Percentiles rank a stretch among this genome's conserved stretches.
phyloP scores from a whole-genome alignment of 2,113 vertebrate species.

The Tetrax tetrax region DNA sequence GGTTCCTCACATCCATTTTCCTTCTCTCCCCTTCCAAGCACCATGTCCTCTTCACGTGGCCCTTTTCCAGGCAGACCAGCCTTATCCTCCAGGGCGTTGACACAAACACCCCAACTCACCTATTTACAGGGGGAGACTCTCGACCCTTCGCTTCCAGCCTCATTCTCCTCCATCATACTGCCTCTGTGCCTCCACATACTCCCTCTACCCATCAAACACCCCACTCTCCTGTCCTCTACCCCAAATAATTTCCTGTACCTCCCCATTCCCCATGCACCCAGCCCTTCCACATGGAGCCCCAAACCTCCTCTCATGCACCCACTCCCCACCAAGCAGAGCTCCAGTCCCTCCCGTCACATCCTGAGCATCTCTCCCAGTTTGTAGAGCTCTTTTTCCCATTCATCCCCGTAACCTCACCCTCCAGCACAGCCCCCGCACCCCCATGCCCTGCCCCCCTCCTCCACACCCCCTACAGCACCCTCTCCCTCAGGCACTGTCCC shows the following conservation, averaged over 20 bases:
- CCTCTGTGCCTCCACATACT: not conserved
- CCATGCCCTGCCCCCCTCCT: too few species aligned
- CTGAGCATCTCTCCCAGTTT: not conserved
- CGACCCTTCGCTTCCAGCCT: not conserved
- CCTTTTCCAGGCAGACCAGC: not conserved
- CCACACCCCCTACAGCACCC: not conserved
- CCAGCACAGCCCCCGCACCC: not conserved
- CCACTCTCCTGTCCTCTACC: not conserved
- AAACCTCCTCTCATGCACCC: not conserved
- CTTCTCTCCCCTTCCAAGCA: not conserved
- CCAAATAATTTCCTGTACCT: not conserved
- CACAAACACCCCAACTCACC: not conserved
- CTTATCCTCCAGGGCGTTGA: not conserved
- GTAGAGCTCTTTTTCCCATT: not conserved
- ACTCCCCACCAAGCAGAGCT: not conserved
- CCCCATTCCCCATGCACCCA: not conserved
- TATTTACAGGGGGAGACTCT: not conserved
- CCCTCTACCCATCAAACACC: not conserved
- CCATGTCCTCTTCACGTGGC: accelerated
- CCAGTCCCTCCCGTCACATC: not conserved
- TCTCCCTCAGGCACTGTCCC: not conserved
- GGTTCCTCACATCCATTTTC: not conserved
- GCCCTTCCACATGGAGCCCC: not conserved
- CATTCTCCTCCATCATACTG: not conserved
- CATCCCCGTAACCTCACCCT: not conserved